A percentile compares a stretch with the other conserved stretches of the same genome.
Evolutionary conservation across 2,888 invertebrate genomes (phyloP).

Genomic region (Idaea biselata): DNA sequence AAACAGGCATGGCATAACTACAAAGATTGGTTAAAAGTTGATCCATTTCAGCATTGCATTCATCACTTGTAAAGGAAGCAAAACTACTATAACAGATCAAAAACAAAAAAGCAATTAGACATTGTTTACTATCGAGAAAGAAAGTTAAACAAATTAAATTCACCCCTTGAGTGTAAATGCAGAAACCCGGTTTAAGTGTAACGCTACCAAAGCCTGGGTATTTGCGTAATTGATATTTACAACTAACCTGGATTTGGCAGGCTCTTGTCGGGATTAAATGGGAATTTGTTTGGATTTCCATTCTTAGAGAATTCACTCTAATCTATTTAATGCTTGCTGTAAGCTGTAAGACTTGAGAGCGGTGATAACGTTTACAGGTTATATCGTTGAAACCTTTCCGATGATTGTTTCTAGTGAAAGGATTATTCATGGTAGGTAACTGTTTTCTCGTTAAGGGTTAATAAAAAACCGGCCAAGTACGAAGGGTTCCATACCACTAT

Average conservation of each 20-base stretch:
- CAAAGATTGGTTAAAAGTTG: no score
- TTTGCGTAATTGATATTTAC: slow-evolving; percentile 80
- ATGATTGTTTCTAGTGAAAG: not conserved
- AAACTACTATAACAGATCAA: no score
- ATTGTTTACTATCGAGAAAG: slow-evolving; percentile 9
- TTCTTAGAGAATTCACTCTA: slow-evolving; percentile 65
- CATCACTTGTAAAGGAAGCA: no score
- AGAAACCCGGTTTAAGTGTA: slow-evolving; percentile 27
- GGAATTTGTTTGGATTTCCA: slow-evolving; percentile 72
- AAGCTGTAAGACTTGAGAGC: slow-evolving; percentile 26
- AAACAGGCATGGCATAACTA: no score
- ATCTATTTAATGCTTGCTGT: slow-evolving; percentile 62
- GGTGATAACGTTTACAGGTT: slow-evolving; percentile 54
- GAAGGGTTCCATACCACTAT: no score
- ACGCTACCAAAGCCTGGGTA: slow-evolving; percentile 61
- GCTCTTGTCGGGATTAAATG: slow-evolving; percentile 68
- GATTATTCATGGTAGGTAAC: not conserved
- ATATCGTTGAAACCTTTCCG: slow-evolving; percentile 35
- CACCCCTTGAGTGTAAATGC: slow-evolving; percentile 41
- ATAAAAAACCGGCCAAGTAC: no score
- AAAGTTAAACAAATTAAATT: slow-evolving; percentile 31
- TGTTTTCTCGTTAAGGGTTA: no score
- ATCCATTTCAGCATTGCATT: no score
- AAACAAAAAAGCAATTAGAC: not conserved
- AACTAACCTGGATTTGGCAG: slow-evolving; percentile 75